phyloP scores from a whole-genome alignment of 2,888 invertebrate species.

The Hypomecis punctinalis region DNA sequence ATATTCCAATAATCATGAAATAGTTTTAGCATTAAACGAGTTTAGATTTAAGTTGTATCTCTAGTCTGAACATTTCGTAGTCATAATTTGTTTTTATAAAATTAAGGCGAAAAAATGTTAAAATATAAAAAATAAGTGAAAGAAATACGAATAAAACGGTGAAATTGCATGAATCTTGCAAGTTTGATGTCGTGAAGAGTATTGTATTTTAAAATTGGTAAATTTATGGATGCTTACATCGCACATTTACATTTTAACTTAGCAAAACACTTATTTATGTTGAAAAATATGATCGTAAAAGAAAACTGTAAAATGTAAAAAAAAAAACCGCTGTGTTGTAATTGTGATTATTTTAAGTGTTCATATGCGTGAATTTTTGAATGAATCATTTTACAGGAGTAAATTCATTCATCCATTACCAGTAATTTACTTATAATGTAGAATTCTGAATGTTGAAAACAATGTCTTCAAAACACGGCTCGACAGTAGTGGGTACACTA shows the following conservation, averaged over 20 bases:
- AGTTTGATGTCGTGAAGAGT: slow-evolving; percentile 47
- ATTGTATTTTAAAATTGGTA: slow-evolving; percentile 53
- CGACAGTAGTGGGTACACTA: too few species aligned
- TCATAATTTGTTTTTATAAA: slow-evolving; percentile 68
- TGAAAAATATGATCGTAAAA: slow-evolving; percentile 43
- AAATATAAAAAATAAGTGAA: slow-evolving; percentile 13
- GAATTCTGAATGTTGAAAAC: too few species aligned
- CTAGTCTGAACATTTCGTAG: slow-evolving; percentile 79
- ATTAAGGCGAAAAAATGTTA: slow-evolving; percentile 44
- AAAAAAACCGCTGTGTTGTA: slow-evolving; percentile 35
- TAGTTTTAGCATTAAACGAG: slow-evolving; percentile 51
- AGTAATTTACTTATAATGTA: too few species aligned
- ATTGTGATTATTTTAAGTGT: slow-evolving; percentile 33
- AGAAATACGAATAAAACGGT: slow-evolving; percentile 16
- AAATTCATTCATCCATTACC: not conserved
- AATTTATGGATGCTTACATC: slow-evolving; percentile 67
- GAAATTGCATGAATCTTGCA: slow-evolving; percentile 36
- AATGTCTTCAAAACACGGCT: too few species aligned
- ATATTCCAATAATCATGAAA: slow-evolving; percentile 56
- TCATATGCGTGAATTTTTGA: slow-evolving; percentile 16
- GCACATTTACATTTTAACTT: slow-evolving; percentile 71
- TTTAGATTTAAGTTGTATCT: slow-evolving; percentile 70
- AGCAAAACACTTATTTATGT: slow-evolving; percentile 60
- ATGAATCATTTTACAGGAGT: slow-evolving; percentile 6
- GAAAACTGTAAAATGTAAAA: slow-evolving; percentile 37